Evolutionary conservation across 2,888 invertebrate genomes (phyloP), one percentile per base, ranked within the genome.

Genomic region (Drosophila kambysellisi): DNA sequence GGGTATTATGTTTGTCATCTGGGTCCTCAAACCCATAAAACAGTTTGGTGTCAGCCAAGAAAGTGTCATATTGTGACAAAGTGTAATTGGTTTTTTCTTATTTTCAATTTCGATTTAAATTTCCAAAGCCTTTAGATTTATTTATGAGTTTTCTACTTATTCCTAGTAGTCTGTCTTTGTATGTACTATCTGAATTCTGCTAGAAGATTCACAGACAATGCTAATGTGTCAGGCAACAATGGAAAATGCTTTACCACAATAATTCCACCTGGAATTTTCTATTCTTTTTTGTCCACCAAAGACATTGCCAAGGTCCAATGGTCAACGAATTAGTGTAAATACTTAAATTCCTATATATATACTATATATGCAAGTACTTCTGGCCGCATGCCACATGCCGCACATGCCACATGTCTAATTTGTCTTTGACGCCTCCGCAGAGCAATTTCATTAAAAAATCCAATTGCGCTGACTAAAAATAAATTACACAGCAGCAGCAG

Each of bases 391-490:
- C 50, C 65, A 33, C 39, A 54, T 61, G 60, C 32, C 25, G 8
- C 25, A 29, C 37, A 39, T 39, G 39, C 58, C 64, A 48, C 63
- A 72, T 63, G 71, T 63, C 41, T 58, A 53, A 29, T 35, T 65
- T 54, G 67, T 46, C n/a, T 62, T 62, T 72, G 64, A 54, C 68
- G 64, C 59, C 65, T 30, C 32, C 48, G 57, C 17, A n/a, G 43
- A 43, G 52, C 57, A 32, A 67, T 82, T 78, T 63, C 58, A 69
- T 88, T 70, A 71, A 53, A 72, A 76, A 74, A 86, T 80, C 73
- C 71, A 83, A 80, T 82, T 86, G 73, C 56, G 58, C 56, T 57
- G 87, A 62, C 83, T 80, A 74, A 86, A 82, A 83, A 82, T 83
- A 74, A 76, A 80, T 76, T 39, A 75, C 52, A 69, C 73, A 86